Evolutionary conservation across 1,140 invertebrate species (phyloP), one percentile per base, ranked within the genome.

Genomic region (Pseudachorutes palmiensis): DNA sequence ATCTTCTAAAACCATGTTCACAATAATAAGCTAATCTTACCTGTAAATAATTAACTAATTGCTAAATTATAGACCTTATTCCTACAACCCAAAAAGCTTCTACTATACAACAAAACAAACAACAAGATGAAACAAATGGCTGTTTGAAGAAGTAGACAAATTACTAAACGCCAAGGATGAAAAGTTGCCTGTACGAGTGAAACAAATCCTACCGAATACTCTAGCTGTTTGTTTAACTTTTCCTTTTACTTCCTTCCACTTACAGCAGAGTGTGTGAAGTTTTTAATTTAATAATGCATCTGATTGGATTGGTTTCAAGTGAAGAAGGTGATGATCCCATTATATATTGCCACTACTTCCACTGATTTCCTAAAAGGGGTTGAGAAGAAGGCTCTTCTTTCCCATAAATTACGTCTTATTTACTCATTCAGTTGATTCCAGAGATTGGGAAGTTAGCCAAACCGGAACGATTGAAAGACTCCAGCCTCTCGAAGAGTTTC

Each of bases 231-330:
- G n/a, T n/a, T n/a, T n/a, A n/a, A n/a, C n/a, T n/a, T n/a, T n/a
- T n/a, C n/a, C 9, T 19, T 12, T 45, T 45, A 45, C 9, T 9
- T 12, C 9, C 36, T 45, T 45, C 19, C 36, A 45, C 36, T 45
- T 45, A 9, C 36, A 19, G 36, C 36, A 45, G 36, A 45, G 9
- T 9, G 36, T 9, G 9, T 45, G 19, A 45, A 45, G 36, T 55
- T 55, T 55, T 55, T 55, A 55, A 55, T 55, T 55, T 55, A 55
- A 55, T 55, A 55, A 55, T 55, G 51, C 51, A 55, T 55, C 12
- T 55, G 51, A 55, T 55, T 55, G 51, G 51, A 55, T 55, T 55
- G 51, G 51, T 16, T 55, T 55, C 12, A 12, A 14, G 51, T 9
- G 24, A 5, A 24, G 51, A 5, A 55, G 24, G 51, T 55, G 51